Evolutionary conservation across 2,888 invertebrate genomes (phyloP).

Genomic region (Drosophila pegasa): DNA sequence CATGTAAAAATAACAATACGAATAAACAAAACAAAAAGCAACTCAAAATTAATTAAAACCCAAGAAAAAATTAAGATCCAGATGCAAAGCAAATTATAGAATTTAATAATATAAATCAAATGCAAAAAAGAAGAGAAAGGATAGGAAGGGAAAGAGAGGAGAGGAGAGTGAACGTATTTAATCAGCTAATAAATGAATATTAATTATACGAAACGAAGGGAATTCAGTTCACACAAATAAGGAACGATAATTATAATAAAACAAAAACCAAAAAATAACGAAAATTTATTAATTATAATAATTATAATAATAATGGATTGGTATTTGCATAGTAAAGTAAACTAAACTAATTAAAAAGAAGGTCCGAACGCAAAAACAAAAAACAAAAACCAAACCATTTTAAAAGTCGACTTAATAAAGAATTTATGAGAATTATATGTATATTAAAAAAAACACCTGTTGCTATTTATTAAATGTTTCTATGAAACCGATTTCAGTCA

Average conservation of each 20-base stretch:
- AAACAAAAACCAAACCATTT: constrained; percentile 63
- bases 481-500: not conserved
- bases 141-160: not conserved
- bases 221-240: constrained; percentile 38
- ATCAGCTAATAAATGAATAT: constrained; percentile 62
- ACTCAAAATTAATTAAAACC: constrained; percentile 27
- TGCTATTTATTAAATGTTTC: constrained; percentile 7
- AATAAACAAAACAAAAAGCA: constrained; percentile 14
- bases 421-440: constrained; percentile 82
- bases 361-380: constrained; percentile 45
- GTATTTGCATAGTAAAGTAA: constrained; percentile 77
- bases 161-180: constrained; percentile 49
- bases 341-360: constrained; percentile 68
- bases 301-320: constrained; percentile 49
- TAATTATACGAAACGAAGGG: constrained; percentile 41
- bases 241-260: constrained; percentile 44
- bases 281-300: constrained; percentile 64
- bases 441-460: constrained; percentile 52
- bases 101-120: constrained; percentile 72
- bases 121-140: constrained; percentile 28
- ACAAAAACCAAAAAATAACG: constrained; percentile 46
- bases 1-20: constrained; percentile 65
- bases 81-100: constrained; percentile 78
- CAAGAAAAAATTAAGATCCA: constrained; percentile 39
- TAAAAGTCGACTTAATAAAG: constrained; percentile 83